Evolutionary conservation across 2,797 vertebrate species (phyloP).

Genomic region (Mormyrus hasselquistii): DNA sequence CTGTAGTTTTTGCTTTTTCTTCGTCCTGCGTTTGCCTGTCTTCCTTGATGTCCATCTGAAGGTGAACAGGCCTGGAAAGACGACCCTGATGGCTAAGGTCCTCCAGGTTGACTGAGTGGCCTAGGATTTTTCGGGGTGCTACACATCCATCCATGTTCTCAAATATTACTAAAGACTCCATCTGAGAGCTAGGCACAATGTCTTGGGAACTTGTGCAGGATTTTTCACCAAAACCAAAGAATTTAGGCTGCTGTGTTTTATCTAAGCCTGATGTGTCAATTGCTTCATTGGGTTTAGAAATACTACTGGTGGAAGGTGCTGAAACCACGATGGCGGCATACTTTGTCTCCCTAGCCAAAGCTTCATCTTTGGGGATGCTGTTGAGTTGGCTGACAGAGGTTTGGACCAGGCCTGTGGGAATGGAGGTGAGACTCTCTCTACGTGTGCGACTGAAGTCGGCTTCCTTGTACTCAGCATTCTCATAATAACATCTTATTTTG

Average conservation of each 20-base stretch:
- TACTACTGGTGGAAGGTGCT: neutral
- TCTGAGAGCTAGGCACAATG: neutral
- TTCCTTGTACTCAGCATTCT: constrained; percentile 66
- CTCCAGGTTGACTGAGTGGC: neutral
- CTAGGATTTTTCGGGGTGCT: neutral
- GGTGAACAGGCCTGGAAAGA: constrained; percentile 33
- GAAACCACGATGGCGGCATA: constrained; percentile 3
- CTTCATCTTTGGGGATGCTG: constrained; percentile 54
- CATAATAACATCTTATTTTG: constrained; percentile 85
- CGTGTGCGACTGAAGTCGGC: constrained; percentile 69
- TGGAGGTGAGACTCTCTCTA: constrained; percentile 85
- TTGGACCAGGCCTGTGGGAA: constrained; percentile 80
- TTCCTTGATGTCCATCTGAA: constrained; percentile 32
- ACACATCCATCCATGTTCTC: neutral
- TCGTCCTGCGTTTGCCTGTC: constrained; percentile 44
- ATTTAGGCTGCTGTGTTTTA: constrained; percentile 24
- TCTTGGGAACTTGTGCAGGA: neutral
- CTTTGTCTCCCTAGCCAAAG: constrained; percentile 18
- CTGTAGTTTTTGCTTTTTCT: constrained; percentile 67
- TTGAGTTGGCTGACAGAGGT: constrained; percentile 77
- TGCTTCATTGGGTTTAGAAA: constrained; percentile 33
- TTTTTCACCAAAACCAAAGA: constrained; percentile 16
- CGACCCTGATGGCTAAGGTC: constrained; percentile 24
- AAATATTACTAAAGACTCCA: neutral
- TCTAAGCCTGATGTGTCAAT: constrained; percentile 33